Conservation (phyloP, 1,140 invertebrate species). For the Phocides pigmalion region DNA sequence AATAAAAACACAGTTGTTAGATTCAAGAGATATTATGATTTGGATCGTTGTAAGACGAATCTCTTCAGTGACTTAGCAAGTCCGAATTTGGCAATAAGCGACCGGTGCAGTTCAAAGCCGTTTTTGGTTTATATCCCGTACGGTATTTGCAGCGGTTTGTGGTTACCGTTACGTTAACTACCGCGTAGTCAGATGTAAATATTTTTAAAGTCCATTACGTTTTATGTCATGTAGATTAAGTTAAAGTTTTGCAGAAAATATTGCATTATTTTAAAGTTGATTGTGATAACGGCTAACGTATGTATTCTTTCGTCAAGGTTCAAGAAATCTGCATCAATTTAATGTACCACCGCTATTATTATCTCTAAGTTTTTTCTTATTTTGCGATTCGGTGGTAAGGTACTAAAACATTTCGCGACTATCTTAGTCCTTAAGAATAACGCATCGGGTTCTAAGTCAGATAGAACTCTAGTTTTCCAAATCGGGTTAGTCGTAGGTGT, state of each 20-base stretch:
- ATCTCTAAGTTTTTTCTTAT: too few species aligned
- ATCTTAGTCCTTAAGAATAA: too few species aligned
- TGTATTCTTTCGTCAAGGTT: not conserved
- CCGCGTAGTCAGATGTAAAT: slow-evolving; percentile 44
- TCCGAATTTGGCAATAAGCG: slow-evolving; percentile 53
- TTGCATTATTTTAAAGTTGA: slow-evolving; percentile 3
- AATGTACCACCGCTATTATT: too few species aligned
- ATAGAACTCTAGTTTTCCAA: too few species aligned
- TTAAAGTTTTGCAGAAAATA: slow-evolving; percentile 1
- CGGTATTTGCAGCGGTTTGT: slow-evolving; percentile 75
- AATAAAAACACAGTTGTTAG: slow-evolving; percentile 5
- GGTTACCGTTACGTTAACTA: slow-evolving; percentile 72
- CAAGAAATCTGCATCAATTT: too few species aligned
- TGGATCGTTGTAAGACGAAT: slow-evolving; percentile 6
- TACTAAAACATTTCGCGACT: too few species aligned
- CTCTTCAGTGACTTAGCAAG: slow-evolving; percentile 28
- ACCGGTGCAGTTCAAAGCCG: slow-evolving; percentile 51
- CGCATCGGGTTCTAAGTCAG: too few species aligned
- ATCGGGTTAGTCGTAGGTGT: too few species aligned
- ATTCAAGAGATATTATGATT: slow-evolving; percentile 7
- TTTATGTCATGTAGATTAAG: slow-evolving; percentile 7
- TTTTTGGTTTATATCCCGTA: slow-evolving; percentile 71
- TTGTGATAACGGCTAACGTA: not conserved
- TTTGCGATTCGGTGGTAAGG: too few species aligned
- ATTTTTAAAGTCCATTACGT: slow-evolving; percentile 12